These are phyloP conservation scores for Theretra japonica DNA, from an alignment of 2,888 invertebrate genomes.

Conservation along the genomic window DNA sequence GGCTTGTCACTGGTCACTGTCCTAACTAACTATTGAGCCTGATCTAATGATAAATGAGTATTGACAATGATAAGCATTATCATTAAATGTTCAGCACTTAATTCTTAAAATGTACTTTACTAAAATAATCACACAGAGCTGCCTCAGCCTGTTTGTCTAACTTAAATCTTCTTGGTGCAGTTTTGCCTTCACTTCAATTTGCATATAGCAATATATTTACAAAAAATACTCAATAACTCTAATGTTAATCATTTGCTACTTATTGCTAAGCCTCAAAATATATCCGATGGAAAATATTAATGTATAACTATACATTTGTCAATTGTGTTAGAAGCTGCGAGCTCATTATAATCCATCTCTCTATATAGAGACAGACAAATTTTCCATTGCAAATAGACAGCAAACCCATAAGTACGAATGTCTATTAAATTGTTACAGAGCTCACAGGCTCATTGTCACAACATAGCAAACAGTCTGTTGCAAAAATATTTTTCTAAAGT, in stretches of 20 bases:
- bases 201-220: conserved; percentile 37
- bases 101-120: conserved; percentile 72
- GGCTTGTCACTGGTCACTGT: conserved; percentile 21
- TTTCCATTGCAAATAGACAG: background rate
- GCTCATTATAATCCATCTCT: background rate
- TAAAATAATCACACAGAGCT: conserved; percentile 47
- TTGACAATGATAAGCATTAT: conserved; percentile 75
- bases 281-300: conserved; percentile 20
- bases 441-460: background rate
- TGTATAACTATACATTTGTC: conserved; percentile 21
- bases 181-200: conserved; percentile 32
- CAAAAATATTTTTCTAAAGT: conserved; percentile 10
- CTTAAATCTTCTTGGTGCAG: conserved; percentile 35
- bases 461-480: conserved; percentile 8
- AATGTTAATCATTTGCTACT: conserved; percentile 25
- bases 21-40: conserved; percentile 64
- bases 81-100: conserved; percentile 69
- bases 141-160: conserved; percentile 36
- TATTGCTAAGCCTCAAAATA: conserved; percentile 26
- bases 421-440: conserved; percentile 11
- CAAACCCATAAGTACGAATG: conserved; percentile 13
- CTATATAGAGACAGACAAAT: background rate
- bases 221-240: conserved; percentile 35
- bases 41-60: conserved; percentile 76
- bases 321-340: background rate